Base-by-base conservation (phyloP, 2,797 vertebrate genomes). In the Rhincodon typus region DNA sequence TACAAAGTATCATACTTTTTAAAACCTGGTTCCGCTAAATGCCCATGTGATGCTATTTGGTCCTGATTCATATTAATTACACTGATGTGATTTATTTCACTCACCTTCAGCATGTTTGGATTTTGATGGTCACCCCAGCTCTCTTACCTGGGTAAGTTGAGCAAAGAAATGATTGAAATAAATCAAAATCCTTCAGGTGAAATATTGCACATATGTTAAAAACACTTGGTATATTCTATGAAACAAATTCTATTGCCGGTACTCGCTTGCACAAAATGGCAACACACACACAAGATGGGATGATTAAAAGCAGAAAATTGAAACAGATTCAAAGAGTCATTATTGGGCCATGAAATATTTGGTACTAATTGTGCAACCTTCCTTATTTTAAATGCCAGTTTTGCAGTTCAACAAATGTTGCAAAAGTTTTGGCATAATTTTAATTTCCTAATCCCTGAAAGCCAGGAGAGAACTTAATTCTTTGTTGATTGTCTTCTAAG, bases 331-430 rank as follows among this genome's bases (percentile, higher is more conserved):
- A 62, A 27, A 38, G 34, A 90, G 62, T 17, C 87, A 88, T 12
- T 88, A 57, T 30, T 27, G 34, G 30, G 25, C 2, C 13, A 57
- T 50, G 27, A 88, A 88, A 13, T 57, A 0, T 57, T 90, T 90
- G 53, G 87, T 62, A n/a, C 53, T 90, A 94, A 62, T 66, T 69
- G 23, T 94, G 27, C 67, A 38, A 12, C 23, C 19, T 46, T 42
- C 4, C 42, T 30, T 94, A 72, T 50, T 72, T 70, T 72, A 70
- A 94, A 46, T 70, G 27, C 5, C 23, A 46, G 42, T 70, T 38
- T 94, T 70, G 66, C 91, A 69, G 5, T 27, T 69, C 19, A 17
- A 70, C 93, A 94, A 94, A 94, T 91, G 42, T 94, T 70, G 57
- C 62, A 69, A 69, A n/a, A 69, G 17, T 94, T 72, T 50, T 46